phyloP scores from a whole-genome alignment of 2,888 invertebrate genomes.

The Merodon equestris region DNA sequence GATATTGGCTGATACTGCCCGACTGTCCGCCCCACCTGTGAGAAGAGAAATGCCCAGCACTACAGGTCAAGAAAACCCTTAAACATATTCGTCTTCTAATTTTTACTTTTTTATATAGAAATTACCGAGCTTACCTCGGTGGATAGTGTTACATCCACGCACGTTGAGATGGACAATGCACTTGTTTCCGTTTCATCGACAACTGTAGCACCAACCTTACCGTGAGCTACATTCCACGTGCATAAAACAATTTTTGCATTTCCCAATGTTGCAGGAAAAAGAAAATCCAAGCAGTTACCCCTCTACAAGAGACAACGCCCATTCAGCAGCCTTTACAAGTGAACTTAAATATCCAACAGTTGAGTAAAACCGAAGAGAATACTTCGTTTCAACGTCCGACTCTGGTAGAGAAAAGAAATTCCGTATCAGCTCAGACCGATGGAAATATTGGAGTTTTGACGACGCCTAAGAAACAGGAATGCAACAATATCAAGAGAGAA shows the following conservation, averaged over 20 bases:
- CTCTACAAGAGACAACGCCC: conserved; percentile 52
- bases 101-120: conserved; percentile 79
- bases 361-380: conserved; percentile 55
- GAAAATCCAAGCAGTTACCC: conserved; percentile 57
- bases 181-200: conserved; percentile 76
- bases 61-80: conserved; percentile 73
- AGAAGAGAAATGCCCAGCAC: conserved; percentile 78
- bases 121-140: conserved; percentile 87
- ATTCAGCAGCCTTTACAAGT: conserved; percentile 48
- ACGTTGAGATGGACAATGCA: conserved; percentile 81
- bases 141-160: conserved; percentile 85
- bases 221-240: conserved; percentile 46
- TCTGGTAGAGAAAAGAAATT: conserved; percentile 75
- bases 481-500: conserved; percentile 72
- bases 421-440: conserved; percentile 78
- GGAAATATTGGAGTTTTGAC: conserved; percentile 74
- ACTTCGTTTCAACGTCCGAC: conserved; percentile 58
- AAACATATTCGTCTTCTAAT: too few relatives aligned
- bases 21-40: conserved; percentile 77
- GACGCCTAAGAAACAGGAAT: conserved; percentile 73
- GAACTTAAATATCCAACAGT: conserved; percentile 46
- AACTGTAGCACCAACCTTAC: conserved; percentile 75
- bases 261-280: conserved; percentile 69
- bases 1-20: conserved; percentile 74
- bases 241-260: neutral